Evolutionary conservation across 2,888 invertebrate species (phyloP), one percentile per base, ranked within the genome.

Genomic region (Trypoxylon attenuatum): DNA sequence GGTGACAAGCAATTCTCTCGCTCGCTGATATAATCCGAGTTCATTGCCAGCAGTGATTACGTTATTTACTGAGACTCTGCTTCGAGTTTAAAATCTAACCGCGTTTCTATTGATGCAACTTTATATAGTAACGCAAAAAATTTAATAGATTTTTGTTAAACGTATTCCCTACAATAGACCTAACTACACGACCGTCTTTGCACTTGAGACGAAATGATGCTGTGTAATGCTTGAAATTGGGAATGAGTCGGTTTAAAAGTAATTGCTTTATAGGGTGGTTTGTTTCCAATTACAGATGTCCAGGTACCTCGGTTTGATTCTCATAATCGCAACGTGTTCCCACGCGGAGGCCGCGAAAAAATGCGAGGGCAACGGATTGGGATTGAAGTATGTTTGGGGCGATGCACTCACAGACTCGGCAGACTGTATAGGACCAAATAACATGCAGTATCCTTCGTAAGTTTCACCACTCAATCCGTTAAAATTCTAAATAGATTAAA

Each of bases 301-400:
- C 57, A 78, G 76, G 62, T 83, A 78, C 65, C 63, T 79, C 61
- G 79, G 78, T 66, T 51, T 84, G 57, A 71, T 81, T 45, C 49
- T 83, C 39, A 63, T 83, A 63, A 52, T 84, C 54, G 63, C 72
- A 29, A 68, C 72, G 22, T 65, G 69, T 52, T 59, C 60, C 58
- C 65, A 70, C 50, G 60, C 75, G 50, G 67, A 76, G 52, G 81
- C 77, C 19, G 75, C 81, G 39, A 83, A 77, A 55, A 86, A 89
- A 82, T 91, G 91, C 82, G 89, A 91, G 83, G 90, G 89, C 62
- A 88, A 90, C 59, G 92, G 92, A 16, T 88, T 90, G 59, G 91
- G 91, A 76, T 88, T 96, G 59, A 95, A 95, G 88, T 96, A 96
- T 86, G 89, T 95, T 16, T 95, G 95, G 91, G 96, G 96, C 15